Evolutionary conservation across 2,888 invertebrate species (phyloP).

Genomic region (Drosophila basisetae): DNA sequence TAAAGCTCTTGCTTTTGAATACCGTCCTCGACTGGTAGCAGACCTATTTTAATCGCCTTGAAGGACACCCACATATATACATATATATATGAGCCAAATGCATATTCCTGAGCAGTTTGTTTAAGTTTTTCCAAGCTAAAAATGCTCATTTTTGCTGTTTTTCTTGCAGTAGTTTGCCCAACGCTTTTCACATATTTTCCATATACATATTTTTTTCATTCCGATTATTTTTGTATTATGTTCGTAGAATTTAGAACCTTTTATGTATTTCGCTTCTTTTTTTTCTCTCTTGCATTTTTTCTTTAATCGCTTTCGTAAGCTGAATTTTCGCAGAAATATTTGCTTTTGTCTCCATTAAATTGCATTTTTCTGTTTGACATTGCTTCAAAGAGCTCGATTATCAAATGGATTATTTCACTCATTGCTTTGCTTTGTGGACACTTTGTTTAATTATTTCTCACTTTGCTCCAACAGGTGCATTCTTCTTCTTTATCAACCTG

Average conservation of each 20-base stretch:
- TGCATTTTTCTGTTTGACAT: background rate
- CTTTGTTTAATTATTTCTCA: background rate
- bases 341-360: background rate
- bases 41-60: background rate
- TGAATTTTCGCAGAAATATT: background rate
- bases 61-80: background rate
- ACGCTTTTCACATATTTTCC: background rate
- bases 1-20: background rate
- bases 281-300: background rate
- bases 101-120: background rate
- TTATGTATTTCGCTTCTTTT: background rate
- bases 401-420: background rate
- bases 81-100: background rate
- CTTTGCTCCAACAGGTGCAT: background rate
- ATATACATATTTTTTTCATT: background rate
- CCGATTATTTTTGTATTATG: background rate
- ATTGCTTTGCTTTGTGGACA: background rate
- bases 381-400: background rate
- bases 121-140: background rate
- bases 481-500: background rate
- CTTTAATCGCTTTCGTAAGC: background rate
- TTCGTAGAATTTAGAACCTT: background rate
- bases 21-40: background rate
- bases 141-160: background rate
- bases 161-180: background rate